These are phyloP conservation scores for Crotalus viridis DNA, from an alignment of 2,113 vertebrate genomes.

Conservation along the genomic window DNA sequence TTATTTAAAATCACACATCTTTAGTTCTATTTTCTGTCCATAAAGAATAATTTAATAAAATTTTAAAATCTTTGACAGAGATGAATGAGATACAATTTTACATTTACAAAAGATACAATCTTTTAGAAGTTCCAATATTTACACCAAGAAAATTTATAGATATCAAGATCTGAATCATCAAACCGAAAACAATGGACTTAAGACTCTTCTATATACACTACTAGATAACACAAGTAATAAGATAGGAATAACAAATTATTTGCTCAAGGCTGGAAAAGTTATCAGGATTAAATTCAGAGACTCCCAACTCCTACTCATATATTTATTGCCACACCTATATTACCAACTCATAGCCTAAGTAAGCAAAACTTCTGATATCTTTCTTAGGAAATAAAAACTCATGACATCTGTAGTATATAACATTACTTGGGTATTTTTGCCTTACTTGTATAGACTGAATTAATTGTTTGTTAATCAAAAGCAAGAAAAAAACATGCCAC, in stretches of 20 bases:
- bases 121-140: not conserved
- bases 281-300: constrained; percentile 46
- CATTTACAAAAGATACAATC: not conserved
- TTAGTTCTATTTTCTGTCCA: not conserved
- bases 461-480: constrained; percentile 7
- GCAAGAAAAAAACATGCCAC: constrained; percentile 4
- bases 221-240: constrained; percentile 52
- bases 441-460: not conserved
- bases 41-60: constrained; percentile 13
- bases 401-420: not conserved
- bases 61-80: constrained; percentile 27
- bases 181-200: not conserved
- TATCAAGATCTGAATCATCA: not conserved
- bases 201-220: constrained; percentile 19
- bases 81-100: constrained; percentile 20
- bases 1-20: constrained; percentile 7
- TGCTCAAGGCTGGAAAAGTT: not conserved
- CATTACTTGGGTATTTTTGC: constrained; percentile 2
- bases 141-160: not conserved
- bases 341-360: not conserved
- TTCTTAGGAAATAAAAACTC: constrained; percentile 17
- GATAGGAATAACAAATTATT: constrained; percentile 46
- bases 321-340: constrained; percentile 20
- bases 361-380: constrained; percentile 3
- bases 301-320: constrained; percentile 35